phyloP scores from a whole-genome alignment of 2,113 vertebrate species.

The Stictonetta naevosa region DNA sequence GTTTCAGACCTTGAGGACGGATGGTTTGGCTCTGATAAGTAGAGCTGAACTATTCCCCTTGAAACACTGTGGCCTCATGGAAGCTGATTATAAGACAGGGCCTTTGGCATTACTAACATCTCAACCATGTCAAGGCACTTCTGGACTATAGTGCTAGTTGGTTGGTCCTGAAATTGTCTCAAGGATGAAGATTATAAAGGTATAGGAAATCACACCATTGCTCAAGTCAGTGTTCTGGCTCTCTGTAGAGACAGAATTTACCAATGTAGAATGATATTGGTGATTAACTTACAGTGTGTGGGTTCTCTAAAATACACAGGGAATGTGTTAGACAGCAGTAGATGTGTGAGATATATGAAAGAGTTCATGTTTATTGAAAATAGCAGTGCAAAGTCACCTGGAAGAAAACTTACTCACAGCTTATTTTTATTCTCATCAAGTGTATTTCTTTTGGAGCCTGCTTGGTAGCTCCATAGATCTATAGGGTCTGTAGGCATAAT shows the following conservation, averaged over 20 bases:
- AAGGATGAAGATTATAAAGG: not conserved
- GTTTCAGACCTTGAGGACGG: not conserved
- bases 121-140: not conserved
- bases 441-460: not conserved
- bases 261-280: not conserved
- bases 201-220: not conserved
- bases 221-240: not conserved
- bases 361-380: not conserved
- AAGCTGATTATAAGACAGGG: not conserved
- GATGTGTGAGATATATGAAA: accelerated
- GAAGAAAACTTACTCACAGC: not conserved
- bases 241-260: not conserved
- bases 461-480: not conserved
- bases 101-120: not conserved
- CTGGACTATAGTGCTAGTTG: not conserved
- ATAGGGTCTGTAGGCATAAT: not conserved
- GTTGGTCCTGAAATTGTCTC: not conserved
- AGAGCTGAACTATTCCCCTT: not conserved
- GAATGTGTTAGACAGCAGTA: not conserved
- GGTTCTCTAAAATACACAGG: not conserved
- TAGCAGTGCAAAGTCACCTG: not conserved
- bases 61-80: not conserved
- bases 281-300: not conserved
- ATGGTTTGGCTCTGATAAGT: not conserved
- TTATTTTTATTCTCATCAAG: not conserved